phyloP scores from a whole-genome alignment of 2,797 vertebrate species.

The Dermochelys coriacea region DNA sequence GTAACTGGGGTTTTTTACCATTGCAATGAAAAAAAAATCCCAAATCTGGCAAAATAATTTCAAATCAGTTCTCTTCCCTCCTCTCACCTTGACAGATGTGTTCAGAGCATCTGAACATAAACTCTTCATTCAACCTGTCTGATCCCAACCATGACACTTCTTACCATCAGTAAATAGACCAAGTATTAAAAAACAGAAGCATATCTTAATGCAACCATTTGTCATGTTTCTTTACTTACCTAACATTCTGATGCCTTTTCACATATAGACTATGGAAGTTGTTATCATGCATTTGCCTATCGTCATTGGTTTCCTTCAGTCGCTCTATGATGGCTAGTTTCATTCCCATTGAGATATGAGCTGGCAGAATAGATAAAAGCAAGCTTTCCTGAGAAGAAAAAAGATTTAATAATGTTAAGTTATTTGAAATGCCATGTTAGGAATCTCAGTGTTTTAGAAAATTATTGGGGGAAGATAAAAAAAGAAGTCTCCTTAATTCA shows the following conservation, averaged over 20 bases:
- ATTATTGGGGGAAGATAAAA: neutral
- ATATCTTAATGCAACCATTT: neutral
- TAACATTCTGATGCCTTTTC: constrained; percentile 98
- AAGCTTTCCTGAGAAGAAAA: constrained; percentile 89
- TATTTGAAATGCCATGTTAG: neutral
- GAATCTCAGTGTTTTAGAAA: neutral
- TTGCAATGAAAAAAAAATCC: neutral
- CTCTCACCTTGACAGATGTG: neutral
- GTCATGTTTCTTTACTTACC: constrained; percentile 80
- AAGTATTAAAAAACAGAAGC: neutral
- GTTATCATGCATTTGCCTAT: constrained; percentile 91
- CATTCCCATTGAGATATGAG: constrained; percentile 99
- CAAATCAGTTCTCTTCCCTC: neutral
- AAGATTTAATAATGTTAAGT: neutral
- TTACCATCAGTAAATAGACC: neutral
- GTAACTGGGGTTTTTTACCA: neutral
- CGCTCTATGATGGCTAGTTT: constrained; percentile 97
- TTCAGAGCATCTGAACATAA: neutral
- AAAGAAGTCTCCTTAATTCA: neutral
- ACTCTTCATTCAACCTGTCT: neutral
- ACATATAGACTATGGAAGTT: constrained; percentile 98
- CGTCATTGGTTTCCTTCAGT: constrained; percentile 93
- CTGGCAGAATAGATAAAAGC: constrained; percentile 94
- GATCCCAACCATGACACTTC: neutral
- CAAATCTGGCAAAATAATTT: neutral